A percentile compares a stretch with the other conserved stretches of the same genome.
These are phyloP conservation scores for Ryuthela nishihirai DNA, from an alignment of 2,888 invertebrate species.

Conservation along the genomic window DNA sequence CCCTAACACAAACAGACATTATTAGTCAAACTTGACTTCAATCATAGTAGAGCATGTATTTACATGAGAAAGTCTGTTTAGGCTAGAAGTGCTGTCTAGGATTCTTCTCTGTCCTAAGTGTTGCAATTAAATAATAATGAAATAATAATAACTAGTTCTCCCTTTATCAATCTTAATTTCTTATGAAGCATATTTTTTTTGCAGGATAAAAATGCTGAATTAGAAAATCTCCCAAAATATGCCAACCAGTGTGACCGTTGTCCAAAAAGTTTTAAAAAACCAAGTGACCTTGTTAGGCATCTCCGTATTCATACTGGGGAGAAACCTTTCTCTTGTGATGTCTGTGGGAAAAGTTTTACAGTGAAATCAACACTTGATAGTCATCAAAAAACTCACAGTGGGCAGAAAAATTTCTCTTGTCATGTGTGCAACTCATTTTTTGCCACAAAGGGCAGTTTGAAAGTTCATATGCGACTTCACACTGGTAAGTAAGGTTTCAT, in stretches of 20 bases:
- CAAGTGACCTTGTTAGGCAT: constrained; percentile 52
- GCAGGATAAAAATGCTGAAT: constrained; percentile 30
- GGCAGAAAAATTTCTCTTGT: constrained; percentile 49
- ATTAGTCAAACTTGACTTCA: too few species aligned
- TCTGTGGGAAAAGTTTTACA: constrained; percentile 45
- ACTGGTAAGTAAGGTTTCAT: constrained; percentile 45
- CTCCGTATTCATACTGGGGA: constrained; percentile 56
- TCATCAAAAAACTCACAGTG: constrained; percentile 55
- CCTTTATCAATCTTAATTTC: too few species aligned
- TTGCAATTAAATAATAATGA: too few species aligned
- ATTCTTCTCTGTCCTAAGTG: too few species aligned
- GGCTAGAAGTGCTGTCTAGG: too few species aligned
- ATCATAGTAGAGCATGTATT: too few species aligned
- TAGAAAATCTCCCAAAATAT: constrained; percentile 38
- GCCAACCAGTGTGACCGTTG: constrained; percentile 50
- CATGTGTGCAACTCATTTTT: constrained; percentile 51
- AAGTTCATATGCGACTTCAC: constrained; percentile 52
- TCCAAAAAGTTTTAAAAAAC: constrained; percentile 53
- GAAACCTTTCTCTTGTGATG: constrained; percentile 51
- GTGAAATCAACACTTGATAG: constrained; percentile 50
- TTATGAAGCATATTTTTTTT: constrained; percentile 3
- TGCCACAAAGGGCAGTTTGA: constrained; percentile 55
- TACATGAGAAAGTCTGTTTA: too few species aligned
- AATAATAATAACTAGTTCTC: too few species aligned
- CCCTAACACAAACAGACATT: too few species aligned